Evolutionary conservation across 2,888 invertebrate species (phyloP).

Genomic region (Alloscopus bannaensis): DNA sequence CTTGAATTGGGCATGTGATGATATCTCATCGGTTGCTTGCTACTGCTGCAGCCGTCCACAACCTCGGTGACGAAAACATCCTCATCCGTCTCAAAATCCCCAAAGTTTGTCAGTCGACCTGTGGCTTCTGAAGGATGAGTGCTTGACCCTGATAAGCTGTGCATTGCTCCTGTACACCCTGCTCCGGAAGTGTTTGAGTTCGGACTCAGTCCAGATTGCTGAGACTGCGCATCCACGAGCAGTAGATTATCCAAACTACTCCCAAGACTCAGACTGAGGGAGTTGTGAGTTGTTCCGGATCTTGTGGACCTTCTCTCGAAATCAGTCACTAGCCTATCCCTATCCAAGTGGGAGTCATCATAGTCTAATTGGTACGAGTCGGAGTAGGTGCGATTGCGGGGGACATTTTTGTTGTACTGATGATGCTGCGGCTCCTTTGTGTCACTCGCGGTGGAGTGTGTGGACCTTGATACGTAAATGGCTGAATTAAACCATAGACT

Average conservation of each 20-base stretch:
- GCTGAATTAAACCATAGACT: conserved; percentile 70
- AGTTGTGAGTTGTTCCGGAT: conserved; percentile 67
- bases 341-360: conserved; percentile 59
- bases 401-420: not conserved
- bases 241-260: conserved; percentile 71
- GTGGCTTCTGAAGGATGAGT: conserved; percentile 63
- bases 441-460: conserved; percentile 37
- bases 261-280: conserved; percentile 66
- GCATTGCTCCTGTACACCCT: conserved; percentile 63
- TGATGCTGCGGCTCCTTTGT: conserved; percentile 21
- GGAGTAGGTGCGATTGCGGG: conserved; percentile 68
- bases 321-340: conserved; percentile 46
- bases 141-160: conserved; percentile 48
- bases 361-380: conserved; percentile 69
- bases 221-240: conserved; percentile 69
- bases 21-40: conserved; percentile 16
- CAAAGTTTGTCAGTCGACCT: conserved; percentile 47
- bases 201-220: conserved; percentile 71
- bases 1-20: conserved; percentile 17
- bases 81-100: conserved; percentile 71
- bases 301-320: conserved; percentile 45
- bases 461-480: conserved; percentile 65
- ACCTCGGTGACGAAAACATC: conserved; percentile 70
- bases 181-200: conserved; percentile 63
- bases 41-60: conserved; percentile 33